Conservation (phyloP, 2,888 invertebrate species). For the Aleiodes leptofemur region DNA sequence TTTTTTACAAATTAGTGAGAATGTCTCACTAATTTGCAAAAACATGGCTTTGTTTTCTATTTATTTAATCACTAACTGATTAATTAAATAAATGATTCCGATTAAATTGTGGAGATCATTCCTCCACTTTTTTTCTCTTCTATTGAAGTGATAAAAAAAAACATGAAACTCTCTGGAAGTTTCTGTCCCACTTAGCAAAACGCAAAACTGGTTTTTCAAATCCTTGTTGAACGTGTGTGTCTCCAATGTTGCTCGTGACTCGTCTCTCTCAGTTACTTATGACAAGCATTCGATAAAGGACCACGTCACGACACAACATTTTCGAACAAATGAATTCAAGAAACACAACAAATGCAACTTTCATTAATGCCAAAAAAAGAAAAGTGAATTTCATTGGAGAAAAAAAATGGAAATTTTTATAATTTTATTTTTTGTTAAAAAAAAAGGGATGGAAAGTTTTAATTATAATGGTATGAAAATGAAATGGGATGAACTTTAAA, state of each 20-base stretch:
- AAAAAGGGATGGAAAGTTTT: too few species aligned
- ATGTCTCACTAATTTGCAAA: too few species aligned
- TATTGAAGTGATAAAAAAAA: slow-evolving; percentile 16
- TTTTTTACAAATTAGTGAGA: not conserved
- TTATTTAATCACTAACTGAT: too few species aligned
- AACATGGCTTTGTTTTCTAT: too few species aligned
- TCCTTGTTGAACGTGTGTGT: slow-evolving; percentile 45
- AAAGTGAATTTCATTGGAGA: too few species aligned
- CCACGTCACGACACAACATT: slow-evolving; percentile 26
- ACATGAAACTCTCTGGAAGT: slow-evolving; percentile 38
- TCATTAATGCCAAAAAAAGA: too few species aligned
- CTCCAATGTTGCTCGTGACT: slow-evolving; percentile 30
- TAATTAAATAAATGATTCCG: slow-evolving; percentile 5
- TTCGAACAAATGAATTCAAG: not conserved
- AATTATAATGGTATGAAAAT: too few species aligned
- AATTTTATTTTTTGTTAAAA: too few species aligned
- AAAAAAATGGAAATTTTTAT: too few species aligned
- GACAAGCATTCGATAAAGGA: slow-evolving; percentile 35
- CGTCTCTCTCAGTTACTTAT: slow-evolving; percentile 26
- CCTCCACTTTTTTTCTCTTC: slow-evolving; percentile 10
- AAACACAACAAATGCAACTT: not conserved
- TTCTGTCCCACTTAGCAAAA: slow-evolving; percentile 57
- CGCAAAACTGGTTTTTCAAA: slow-evolving; percentile 57
- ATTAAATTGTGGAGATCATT: not conserved
- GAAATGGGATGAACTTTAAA: too few species aligned